Conservation (phyloP, 2,113 vertebrate species). For the Alosa alosa region DNA sequence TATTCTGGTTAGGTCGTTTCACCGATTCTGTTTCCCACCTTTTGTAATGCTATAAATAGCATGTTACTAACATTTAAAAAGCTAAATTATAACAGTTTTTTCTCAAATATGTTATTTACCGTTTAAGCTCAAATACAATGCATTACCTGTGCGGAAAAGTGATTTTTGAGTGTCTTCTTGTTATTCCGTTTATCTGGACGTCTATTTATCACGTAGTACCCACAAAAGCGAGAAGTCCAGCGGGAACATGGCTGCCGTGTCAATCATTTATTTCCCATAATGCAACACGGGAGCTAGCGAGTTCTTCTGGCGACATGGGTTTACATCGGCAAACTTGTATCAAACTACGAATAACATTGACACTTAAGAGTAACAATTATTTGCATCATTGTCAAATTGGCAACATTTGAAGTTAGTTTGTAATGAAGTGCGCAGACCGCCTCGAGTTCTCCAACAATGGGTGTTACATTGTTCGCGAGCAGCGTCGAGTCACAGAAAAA, state of each 20-base stretch:
- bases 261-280: slow-evolving; percentile 14
- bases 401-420: not conserved
- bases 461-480: not conserved
- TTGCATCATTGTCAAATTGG: not conserved
- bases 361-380: not conserved
- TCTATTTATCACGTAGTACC: slow-evolving; percentile 18
- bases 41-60: not conserved
- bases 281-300: not conserved
- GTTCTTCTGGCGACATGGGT: not conserved
- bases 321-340: not conserved
- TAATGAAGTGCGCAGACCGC: not conserved
- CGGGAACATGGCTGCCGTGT: slow-evolving; percentile 14
- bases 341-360: not conserved
- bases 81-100: not conserved
- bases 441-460: not conserved
- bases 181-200: slow-evolving; percentile 1
- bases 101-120: not conserved
- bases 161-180: not conserved
- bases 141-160: not conserved
- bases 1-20: slow-evolving; percentile 14
- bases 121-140: not conserved
- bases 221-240: slow-evolving; percentile 2
- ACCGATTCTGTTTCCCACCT: not conserved
- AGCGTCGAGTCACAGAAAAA: not conserved
- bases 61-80: not conserved